These are phyloP conservation scores for Pteronura brasiliensis DNA, from an alignment of 2,113 vertebrate genomes.

Conservation along the genomic window DNA sequence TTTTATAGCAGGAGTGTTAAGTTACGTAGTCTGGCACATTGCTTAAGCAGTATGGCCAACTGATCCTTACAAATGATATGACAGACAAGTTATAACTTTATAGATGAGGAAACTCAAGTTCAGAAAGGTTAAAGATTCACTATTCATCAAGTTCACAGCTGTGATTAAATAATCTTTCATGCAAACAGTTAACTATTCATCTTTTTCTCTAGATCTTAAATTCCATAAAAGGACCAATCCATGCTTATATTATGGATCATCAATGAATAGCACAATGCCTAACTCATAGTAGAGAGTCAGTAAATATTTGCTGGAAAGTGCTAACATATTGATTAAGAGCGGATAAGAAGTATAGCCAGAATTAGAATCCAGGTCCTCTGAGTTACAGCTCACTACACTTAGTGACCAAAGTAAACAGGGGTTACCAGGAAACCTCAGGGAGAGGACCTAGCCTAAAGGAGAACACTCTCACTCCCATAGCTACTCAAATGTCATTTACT, in stretches of 20 bases:
- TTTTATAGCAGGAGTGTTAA: not conserved
- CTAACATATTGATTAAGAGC: not conserved
- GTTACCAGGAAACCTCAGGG: not conserved
- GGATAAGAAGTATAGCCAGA: not conserved
- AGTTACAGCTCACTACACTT: not conserved
- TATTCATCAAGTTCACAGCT: not conserved
- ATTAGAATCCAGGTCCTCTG: not conserved
- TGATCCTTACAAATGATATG: not conserved
- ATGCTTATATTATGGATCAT: not conserved
- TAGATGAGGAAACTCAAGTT: not conserved
- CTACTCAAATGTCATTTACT: not conserved
- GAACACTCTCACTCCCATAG: not conserved
- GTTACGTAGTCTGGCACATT: not conserved
- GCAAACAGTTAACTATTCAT: not conserved
- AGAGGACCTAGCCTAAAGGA: not conserved
- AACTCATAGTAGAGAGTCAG: not conserved
- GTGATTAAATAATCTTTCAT: not conserved
- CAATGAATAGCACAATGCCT: not conserved
- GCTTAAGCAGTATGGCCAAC: not conserved
- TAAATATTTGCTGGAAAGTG: constrained; percentile 5
- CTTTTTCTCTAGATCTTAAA: constrained; percentile 23
- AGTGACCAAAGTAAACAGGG: not conserved
- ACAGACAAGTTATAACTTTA: not conserved
- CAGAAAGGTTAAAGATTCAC: not conserved
- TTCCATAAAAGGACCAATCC: not conserved